A percentile compares a stretch with the other conserved stretches of the same genome.
These are phyloP conservation scores for Neoarius graeffei DNA, from an alignment of 2,113 vertebrate genomes.

Conservation along the genomic window DNA sequence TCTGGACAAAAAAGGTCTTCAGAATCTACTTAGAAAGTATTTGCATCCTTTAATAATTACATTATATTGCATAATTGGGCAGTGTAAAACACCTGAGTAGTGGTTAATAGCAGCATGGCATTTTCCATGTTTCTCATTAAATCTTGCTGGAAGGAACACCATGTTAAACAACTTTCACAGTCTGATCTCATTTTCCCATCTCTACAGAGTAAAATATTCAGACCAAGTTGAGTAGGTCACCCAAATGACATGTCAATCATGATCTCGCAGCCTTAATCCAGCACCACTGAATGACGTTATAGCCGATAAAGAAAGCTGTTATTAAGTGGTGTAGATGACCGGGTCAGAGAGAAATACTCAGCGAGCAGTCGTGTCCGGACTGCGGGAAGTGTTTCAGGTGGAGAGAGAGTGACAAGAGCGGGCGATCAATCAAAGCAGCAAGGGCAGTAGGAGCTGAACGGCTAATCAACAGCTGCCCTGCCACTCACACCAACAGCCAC, in stretches of 20 bases:
- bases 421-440: slow-evolving; percentile 44
- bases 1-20: not conserved
- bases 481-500: slow-evolving; percentile 23
- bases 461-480: slow-evolving; percentile 39
- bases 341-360: slow-evolving; percentile 5
- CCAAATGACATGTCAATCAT: slow-evolving; percentile 12
- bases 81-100: not conserved
- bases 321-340: slow-evolving; percentile 27
- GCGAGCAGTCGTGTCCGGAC: slow-evolving; percentile 14
- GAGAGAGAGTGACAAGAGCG: slow-evolving; percentile 28
- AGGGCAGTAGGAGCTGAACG: slow-evolving; percentile 26
- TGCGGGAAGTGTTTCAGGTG: slow-evolving; percentile 6
- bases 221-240: slow-evolving; percentile 1
- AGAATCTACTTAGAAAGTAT: not conserved
- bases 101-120: slow-evolving; percentile 10
- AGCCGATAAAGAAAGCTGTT: slow-evolving; percentile 2
- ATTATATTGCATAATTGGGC: not conserved
- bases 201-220: not conserved
- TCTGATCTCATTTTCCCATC: not conserved
- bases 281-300: not conserved
- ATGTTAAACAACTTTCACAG: not conserved
- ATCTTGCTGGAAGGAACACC: not conserved
- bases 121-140: slow-evolving; percentile 20
- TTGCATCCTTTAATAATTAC: not conserved
- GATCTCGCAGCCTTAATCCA: not conserved